Percentiles rank a stretch among this genome's conserved stretches.
Evolutionary conservation across 1,140 invertebrate species (phyloP).

Genomic region (Drosophila mayri): DNA sequence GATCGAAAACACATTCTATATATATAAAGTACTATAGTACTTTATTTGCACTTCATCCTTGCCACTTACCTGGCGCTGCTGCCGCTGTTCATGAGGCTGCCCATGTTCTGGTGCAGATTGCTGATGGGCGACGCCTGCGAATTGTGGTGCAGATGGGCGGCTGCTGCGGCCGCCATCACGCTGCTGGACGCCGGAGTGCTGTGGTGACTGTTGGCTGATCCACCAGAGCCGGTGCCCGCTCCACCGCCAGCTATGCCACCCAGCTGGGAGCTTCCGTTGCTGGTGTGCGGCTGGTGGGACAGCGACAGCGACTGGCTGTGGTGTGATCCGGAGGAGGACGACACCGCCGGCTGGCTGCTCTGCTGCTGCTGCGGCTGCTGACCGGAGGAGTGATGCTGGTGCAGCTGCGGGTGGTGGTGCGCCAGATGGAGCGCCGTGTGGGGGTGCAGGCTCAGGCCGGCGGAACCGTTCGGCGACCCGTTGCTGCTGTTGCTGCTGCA

Average conservation of each 20-base stretch:
- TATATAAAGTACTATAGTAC: too few relatives aligned
- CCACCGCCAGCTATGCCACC: conserved; percentile 24
- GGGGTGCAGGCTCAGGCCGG: conserved; percentile 56
- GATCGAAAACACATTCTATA: background rate
- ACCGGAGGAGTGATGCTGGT: conserved; percentile 56
- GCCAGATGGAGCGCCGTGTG: conserved; percentile 63
- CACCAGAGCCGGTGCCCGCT: conserved; percentile 17
- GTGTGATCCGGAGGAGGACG: conserved; percentile 38
- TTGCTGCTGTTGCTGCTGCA: conserved; percentile 69
- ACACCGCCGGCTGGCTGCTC: conserved; percentile 43
- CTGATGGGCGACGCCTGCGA: conserved; percentile 81
- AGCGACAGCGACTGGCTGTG: conserved; percentile 57
- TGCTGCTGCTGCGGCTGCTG: conserved; percentile 52
- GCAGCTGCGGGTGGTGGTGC: conserved; percentile 64
- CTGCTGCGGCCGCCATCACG: conserved; percentile 81
- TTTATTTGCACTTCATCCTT: background rate
- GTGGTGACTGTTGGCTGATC: conserved; percentile 43
- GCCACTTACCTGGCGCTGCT: conserved; percentile 78
- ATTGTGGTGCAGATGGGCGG: conserved; percentile 80
- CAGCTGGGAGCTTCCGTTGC: conserved; percentile 69
- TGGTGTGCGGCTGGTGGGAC: conserved; percentile 59
- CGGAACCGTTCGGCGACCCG: conserved; percentile 59
- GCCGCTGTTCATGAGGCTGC: conserved; percentile 83
- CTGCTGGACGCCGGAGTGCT: conserved; percentile 65
- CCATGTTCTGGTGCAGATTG: conserved; percentile 84